These are phyloP conservation scores for Physella acuta DNA, from an alignment of 1,140 invertebrate species.

Conservation along the genomic window DNA sequence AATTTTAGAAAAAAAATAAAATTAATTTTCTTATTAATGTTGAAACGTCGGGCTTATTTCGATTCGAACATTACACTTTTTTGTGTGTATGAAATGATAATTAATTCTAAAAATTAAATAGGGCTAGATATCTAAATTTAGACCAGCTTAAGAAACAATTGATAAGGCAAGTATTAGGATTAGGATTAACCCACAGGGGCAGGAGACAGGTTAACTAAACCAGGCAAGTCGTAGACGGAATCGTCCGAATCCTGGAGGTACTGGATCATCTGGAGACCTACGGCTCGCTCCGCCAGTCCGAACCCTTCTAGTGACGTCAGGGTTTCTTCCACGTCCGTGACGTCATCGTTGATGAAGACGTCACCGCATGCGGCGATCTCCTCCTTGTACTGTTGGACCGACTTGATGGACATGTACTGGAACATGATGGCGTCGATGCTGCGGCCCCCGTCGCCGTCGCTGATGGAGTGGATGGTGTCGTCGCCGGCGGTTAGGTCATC, in stretches of 20 bases:
- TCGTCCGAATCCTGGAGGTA: not conserved
- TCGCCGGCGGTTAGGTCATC: not conserved
- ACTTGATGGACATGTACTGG: slow-evolving; percentile 5
- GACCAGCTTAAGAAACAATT: no score
- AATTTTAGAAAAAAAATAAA: no score
- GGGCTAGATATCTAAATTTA: no score
- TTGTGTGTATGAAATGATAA: no score
- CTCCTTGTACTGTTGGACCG: not conserved
- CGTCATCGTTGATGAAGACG: slow-evolving; percentile 22
- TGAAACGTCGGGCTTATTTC: no score
- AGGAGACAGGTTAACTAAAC: not conserved
- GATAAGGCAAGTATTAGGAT: no score
- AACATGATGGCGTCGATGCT: slow-evolving; percentile 11
- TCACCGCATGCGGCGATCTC: slow-evolving; percentile 9
- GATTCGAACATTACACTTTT: no score
- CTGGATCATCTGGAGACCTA: not conserved
- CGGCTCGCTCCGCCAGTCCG: not conserved
- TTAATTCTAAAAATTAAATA: no score
- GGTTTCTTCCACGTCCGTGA: not conserved
- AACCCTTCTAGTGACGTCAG: slow-evolving; percentile 10
- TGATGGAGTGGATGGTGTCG: not conserved
- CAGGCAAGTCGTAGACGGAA: slow-evolving; percentile 5
- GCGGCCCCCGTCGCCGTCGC: not conserved
- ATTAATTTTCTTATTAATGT: no score
- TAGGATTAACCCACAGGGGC: not conserved